A percentile compares a stretch with the other conserved stretches of the same genome.
These are phyloP conservation scores for Lordiphosa fenestrarum DNA, from an alignment of 2,888 invertebrate species.

Conservation along the genomic window DNA sequence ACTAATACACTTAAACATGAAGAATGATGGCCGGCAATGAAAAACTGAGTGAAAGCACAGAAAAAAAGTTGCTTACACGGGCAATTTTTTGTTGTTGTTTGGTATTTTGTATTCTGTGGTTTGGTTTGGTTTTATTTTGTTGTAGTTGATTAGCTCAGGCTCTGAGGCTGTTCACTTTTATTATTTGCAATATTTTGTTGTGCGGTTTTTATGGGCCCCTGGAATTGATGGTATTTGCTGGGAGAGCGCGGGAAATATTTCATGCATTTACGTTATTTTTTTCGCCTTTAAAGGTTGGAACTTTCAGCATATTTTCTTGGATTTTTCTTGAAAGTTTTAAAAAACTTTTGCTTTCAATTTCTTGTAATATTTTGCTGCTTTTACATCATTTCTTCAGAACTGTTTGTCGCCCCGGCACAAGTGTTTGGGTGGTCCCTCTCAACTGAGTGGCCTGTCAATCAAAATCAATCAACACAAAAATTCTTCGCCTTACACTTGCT, in stretches of 20 bases:
- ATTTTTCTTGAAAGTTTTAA: constrained; percentile 2
- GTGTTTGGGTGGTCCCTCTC: constrained; percentile 21
- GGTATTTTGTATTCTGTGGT: not conserved
- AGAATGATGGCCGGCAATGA: constrained; percentile 32
- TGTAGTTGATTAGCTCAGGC: constrained; percentile 53
- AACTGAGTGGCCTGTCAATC: constrained; percentile 60
- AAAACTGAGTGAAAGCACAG: constrained; percentile 32
- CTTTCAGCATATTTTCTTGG: no score
- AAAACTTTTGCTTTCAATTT: not conserved
- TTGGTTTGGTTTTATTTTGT: constrained; percentile 10
- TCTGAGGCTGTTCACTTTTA: constrained; percentile 37
- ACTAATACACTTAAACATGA: constrained; percentile 31
- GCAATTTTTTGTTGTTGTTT: constrained; percentile 14
- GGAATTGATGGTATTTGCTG: constrained; percentile 34
- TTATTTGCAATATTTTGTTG: constrained; percentile 44
- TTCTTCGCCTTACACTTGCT: constrained; percentile 27
- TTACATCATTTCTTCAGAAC: constrained; percentile 12
- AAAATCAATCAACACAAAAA: constrained; percentile 68
- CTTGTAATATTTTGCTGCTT: not conserved
- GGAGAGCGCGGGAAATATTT: constrained; percentile 18
- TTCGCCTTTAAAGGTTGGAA: no score
- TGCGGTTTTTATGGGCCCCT: constrained; percentile 31
- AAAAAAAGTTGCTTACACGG: constrained; percentile 23
- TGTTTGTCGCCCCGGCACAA: constrained; percentile 1
- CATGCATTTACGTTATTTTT: constrained; percentile 6